Evolutionary conservation across 2,113 vertebrate genomes (phyloP).

Genomic region (Saccopteryx bilineata): DNA sequence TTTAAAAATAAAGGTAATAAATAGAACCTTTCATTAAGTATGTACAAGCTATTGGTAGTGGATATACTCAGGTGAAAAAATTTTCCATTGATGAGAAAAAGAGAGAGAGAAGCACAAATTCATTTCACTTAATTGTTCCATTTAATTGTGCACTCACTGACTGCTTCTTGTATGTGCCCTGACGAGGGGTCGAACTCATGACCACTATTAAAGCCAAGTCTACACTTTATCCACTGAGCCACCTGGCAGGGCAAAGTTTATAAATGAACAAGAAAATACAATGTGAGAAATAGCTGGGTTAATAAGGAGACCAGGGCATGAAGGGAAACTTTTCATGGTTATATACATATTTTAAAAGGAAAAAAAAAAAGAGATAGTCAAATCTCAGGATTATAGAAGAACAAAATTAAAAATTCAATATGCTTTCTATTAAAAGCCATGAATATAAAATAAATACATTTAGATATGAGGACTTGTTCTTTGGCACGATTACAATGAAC

Average conservation of each 20-base stretch:
- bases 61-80: background rate
- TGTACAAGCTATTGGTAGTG: background rate
- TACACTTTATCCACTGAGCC: too few relatives aligned
- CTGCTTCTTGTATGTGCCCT: too few relatives aligned
- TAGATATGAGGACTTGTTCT: background rate
- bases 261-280: background rate
- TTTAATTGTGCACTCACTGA: too few relatives aligned
- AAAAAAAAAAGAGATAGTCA: background rate
- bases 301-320: background rate
- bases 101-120: too few relatives aligned
- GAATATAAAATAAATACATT: background rate
- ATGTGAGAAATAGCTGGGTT: background rate
- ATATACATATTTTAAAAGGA: background rate
- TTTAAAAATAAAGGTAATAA: conserved; percentile 12
- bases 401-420: background rate
- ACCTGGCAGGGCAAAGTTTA: background rate
- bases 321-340: background rate
- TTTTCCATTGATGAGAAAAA: too few relatives aligned
- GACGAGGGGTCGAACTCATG: too few relatives aligned
- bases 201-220: too few relatives aligned
- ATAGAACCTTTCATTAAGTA: background rate
- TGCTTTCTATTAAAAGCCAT: background rate
- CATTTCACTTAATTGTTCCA: too few relatives aligned
- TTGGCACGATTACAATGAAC: background rate
- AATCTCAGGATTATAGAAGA: background rate